Conservation (phyloP, 2,888 invertebrate species). For the Chouioia cunea region DNA sequence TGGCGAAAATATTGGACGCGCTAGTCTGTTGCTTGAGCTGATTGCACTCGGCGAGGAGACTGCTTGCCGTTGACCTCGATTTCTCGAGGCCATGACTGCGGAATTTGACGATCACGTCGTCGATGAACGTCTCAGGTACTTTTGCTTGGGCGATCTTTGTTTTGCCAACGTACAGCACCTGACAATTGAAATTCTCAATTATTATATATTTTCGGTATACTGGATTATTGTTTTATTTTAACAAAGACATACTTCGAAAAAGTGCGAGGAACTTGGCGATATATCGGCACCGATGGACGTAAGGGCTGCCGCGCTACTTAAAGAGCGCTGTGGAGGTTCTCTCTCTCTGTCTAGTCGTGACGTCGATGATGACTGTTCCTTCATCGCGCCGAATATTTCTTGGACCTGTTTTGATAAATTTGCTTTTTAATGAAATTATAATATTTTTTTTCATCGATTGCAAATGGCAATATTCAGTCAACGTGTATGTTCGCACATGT, state of each 20-base stretch:
- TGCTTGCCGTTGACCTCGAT: slow-evolving; percentile 71
- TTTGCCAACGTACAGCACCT: slow-evolving; percentile 93
- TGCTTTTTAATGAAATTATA: neutral
- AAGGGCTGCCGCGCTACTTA: slow-evolving; percentile 76
- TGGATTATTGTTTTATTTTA: slow-evolving; percentile 5
- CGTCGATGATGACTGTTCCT: slow-evolving; percentile 63
- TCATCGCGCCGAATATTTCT: slow-evolving; percentile 65
- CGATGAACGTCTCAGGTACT: slow-evolving; percentile 89
- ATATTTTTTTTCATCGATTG: neutral
- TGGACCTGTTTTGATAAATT: slow-evolving; percentile 56
- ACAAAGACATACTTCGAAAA: slow-evolving; percentile 80
- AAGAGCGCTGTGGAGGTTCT: slow-evolving; percentile 66
- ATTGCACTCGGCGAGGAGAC: slow-evolving; percentile 68
- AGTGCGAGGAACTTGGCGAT: slow-evolving; percentile 88
- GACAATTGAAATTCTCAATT: slow-evolving; percentile 30
- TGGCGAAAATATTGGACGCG: slow-evolving; percentile 53
- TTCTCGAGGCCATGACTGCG: slow-evolving; percentile 84
- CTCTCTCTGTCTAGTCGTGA: slow-evolving; percentile 58
- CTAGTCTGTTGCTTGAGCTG: slow-evolving; percentile 59
- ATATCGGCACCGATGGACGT: slow-evolving; percentile 83
- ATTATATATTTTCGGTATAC: neutral
- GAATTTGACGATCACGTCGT: slow-evolving; percentile 90
- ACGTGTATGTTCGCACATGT: no score
- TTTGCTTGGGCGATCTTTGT: slow-evolving; percentile 84
- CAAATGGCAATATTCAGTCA: neutral